phyloP scores from a whole-genome alignment of 2,888 invertebrate genomes.

The Microchrysa polita region DNA sequence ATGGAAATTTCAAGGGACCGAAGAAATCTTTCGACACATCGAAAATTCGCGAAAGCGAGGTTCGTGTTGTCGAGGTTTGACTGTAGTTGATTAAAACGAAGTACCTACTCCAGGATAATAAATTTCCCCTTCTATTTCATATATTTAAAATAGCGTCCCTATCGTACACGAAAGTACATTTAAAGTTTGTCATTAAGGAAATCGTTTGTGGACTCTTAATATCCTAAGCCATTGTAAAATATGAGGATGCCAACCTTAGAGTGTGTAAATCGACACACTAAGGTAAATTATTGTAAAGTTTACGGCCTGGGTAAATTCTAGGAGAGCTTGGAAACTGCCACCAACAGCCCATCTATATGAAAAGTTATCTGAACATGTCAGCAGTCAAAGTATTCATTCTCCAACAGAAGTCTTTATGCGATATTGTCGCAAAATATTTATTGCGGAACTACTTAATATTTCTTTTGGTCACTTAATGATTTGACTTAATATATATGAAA shows the following conservation, averaged over 20 bases:
- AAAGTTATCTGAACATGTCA: slow-evolving; percentile 26
- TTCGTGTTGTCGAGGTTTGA: too few species aligned
- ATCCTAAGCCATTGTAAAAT: slow-evolving; percentile 36
- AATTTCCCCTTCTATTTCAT: slow-evolving; percentile 16
- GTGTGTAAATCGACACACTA: slow-evolving; percentile 25
- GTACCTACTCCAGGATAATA: not conserved
- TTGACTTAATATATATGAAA: not conserved
- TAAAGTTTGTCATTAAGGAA: slow-evolving; percentile 47
- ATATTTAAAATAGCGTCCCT: slow-evolving; percentile 1
- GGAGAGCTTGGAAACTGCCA: not conserved
- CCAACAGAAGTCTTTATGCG: slow-evolving; percentile 33
- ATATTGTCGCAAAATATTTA: slow-evolving; percentile 44
- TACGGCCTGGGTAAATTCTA: slow-evolving; percentile 20
- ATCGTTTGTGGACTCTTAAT: slow-evolving; percentile 45
- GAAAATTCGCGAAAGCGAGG: too few species aligned
- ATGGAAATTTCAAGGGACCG: too few species aligned
- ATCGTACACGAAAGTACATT: slow-evolving; percentile 42
- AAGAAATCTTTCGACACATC: too few species aligned
- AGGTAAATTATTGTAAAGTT: slow-evolving; percentile 29
- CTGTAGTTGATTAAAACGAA: too few species aligned
- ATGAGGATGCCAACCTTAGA: slow-evolving; percentile 17
- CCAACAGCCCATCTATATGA: not conserved
- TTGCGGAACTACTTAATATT: slow-evolving; percentile 46
- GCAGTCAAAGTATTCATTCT: slow-evolving; percentile 11
- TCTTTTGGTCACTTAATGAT: slow-evolving; percentile 35